A percentile compares a stretch with the other conserved stretches of the same genome.
Conservation (phyloP, 2,113 vertebrate genomes). For the Crotalus helleri region DNA sequence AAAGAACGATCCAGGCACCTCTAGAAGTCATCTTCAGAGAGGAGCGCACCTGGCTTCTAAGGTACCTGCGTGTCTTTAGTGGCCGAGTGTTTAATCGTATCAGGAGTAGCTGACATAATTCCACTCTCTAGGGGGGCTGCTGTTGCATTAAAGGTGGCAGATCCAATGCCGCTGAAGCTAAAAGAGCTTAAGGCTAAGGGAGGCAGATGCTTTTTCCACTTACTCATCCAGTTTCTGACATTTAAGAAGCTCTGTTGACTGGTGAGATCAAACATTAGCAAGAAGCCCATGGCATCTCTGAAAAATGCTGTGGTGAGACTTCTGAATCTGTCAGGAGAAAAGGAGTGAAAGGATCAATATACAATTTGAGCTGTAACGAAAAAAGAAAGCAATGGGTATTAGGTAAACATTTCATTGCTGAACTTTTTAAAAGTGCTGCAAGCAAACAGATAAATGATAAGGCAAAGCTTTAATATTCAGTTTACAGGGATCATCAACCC, state of each 20-base stretch:
- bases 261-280: constrained; percentile 95
- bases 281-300: constrained; percentile 95
- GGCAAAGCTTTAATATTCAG: neutral
- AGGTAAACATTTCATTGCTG: neutral
- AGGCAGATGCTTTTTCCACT: constrained; percentile 48
- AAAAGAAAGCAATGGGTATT: neutral
- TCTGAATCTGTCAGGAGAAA: constrained; percentile 69
- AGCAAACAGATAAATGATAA: neutral
- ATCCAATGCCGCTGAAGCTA: neutral
- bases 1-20: neutral
- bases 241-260: constrained; percentile 97
- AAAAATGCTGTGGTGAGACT: constrained; percentile 95
- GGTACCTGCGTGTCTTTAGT: neutral
- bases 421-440: neutral
- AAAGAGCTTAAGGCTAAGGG: neutral
- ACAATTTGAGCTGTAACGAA: neutral
- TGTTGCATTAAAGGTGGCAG: neutral
- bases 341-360: neutral
- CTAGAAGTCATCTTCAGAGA: neutral
- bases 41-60: neutral
- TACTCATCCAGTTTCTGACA: constrained; percentile 98
- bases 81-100: neutral
- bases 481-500: neutral
- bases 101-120: neutral
- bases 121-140: neutral